A percentile compares a stretch with the other conserved stretches of the same genome.
phyloP scores from a whole-genome alignment of 1,140 invertebrate genomes.

The Aphis craccivora region DNA sequence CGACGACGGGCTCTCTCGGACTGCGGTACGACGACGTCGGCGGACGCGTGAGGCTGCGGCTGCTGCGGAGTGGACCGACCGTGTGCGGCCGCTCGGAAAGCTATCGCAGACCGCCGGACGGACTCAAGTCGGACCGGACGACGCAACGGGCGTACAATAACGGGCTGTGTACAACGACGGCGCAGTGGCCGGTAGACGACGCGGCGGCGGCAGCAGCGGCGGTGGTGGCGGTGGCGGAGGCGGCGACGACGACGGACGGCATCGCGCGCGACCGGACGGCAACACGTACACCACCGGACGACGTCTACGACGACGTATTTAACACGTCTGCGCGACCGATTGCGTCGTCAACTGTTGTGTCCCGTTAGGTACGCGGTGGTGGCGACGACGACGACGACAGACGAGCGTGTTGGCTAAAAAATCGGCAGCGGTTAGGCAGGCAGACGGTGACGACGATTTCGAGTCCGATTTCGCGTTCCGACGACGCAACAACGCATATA shows the following conservation, averaged over 20 bases:
- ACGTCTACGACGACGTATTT: neutral
- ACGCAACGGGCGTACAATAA: neutral
- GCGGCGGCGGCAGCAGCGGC: too few relatives aligned
- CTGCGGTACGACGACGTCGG: neutral
- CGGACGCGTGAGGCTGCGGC: neutral
- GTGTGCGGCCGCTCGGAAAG: conserved; percentile 16
- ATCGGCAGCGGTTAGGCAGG: neutral
- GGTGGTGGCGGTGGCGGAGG: neutral
- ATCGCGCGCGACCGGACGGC: neutral
- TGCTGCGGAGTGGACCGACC: neutral
- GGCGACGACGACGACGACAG: neutral
- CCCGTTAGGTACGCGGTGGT: neutral
- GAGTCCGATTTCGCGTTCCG: neutral
- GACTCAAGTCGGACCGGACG: neutral
- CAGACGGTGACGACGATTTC: neutral
- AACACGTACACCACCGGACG: neutral
- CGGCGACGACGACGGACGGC: neutral
- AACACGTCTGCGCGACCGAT: neutral
- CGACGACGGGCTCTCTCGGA: neutral
- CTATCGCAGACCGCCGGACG: conserved; percentile 38
- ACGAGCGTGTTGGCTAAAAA: neutral
- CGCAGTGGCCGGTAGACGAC: neutral
- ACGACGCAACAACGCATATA: neutral
- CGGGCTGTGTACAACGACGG: neutral
- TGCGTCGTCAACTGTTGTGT: neutral